Base-by-base conservation (phyloP, 1,140 invertebrate species). In the Drosophila gunungcola region DNA sequence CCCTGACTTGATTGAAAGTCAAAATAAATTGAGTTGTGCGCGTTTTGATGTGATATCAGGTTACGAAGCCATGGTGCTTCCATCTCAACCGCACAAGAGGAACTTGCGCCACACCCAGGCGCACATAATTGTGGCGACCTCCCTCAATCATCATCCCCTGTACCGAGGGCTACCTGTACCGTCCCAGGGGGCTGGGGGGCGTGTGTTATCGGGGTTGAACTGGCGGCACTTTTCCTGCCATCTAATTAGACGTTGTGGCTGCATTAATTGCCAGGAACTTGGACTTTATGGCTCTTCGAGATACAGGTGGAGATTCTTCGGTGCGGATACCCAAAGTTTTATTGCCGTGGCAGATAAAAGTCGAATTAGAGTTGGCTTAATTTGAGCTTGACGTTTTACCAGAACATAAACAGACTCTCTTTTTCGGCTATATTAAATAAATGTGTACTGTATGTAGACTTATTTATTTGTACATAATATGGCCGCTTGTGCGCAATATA, bases 221-320 rank as follows among this genome's bases (percentile, higher is more conserved):
- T 72, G 54, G 79, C 79, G 43, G 57, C 78, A 73, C 73, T 77
- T 85, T 85, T 67, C 78, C 68, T 80, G 58, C 67, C 65, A 56
- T 80, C 79, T 88, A 83, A 88, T 88, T 88, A 89, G 84, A 78
- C 72, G 52, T 68, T 88, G 83, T 65, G 83, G 75, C 69, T 75
- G 70, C 83, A 82, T 89, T 86, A 86, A 83, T 90, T 86, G 88
- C 49, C 67, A 68, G 43, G 27, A 51, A 52, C 67, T 64, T 46
- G 74, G 74, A 83, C 81, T 90, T 90, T 90, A 90, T 90, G 88
- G 83, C 78, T 79, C 85, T 75, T 56, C 61, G 51, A 75, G 78
- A 16, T 6, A n/a, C 60, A 58, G 56, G 56, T 58, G 25, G 6
- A 12, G 38, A 49, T 64, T 64, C 51, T 32, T 34, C 9, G 16